Evolutionary conservation across 2,113 vertebrate species (phyloP).

Genomic region (Notothenia coriiceps): DNA sequence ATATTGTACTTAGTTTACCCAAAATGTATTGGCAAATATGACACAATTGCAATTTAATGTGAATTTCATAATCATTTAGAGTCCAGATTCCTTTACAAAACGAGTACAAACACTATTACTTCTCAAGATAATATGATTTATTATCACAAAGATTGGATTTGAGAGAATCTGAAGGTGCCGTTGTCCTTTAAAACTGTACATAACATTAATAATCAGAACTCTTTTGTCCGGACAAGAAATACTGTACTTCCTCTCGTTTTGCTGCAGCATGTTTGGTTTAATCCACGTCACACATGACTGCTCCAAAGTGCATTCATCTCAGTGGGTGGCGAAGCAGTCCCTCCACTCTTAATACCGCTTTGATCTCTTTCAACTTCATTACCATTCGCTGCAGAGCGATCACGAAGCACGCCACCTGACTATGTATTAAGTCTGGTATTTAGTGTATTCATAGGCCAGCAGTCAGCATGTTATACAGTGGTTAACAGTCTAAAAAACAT

Average conservation of each 20-base stretch:
- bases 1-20: background rate
- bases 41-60: background rate
- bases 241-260: background rate
- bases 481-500: no score
- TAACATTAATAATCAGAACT: background rate
- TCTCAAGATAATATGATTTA: background rate
- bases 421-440: constrained; percentile 4
- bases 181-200: background rate
- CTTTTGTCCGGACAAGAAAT: background rate
- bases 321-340: constrained; percentile 28
- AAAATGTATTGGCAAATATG: background rate
- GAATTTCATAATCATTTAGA: background rate
- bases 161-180: no score
- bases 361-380: constrained; percentile 50
- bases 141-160: no score
- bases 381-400: constrained; percentile 14
- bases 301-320: constrained; percentile 38
- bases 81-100: background rate
- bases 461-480: background rate
- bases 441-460: background rate
- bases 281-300: constrained; percentile 40
- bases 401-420: constrained; percentile 33
- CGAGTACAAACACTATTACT: no score
- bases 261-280: constrained; percentile 14
- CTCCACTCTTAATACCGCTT: constrained; percentile 42